phyloP scores from a whole-genome alignment of 2,888 invertebrate species.

The Agonopterix heracliana region DNA sequence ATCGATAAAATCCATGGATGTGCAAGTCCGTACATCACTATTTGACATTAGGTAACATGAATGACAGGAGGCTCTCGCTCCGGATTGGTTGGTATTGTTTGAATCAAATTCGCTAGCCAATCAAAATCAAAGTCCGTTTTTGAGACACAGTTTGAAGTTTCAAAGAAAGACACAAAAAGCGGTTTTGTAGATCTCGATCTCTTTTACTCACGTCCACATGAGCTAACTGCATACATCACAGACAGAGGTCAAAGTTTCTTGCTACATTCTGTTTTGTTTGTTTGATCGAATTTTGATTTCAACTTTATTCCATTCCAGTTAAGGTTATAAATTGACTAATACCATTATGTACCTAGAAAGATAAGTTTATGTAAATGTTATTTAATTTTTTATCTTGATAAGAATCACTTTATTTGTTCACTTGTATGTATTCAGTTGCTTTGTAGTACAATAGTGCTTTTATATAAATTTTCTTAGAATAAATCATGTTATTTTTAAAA shows the following conservation, averaged over 20 bases:
- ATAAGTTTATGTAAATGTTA: slow-evolving; percentile 52
- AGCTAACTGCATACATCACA: background rate
- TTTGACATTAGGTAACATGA: too few relatives aligned
- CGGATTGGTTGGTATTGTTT: too few relatives aligned
- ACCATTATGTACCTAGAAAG: slow-evolving; percentile 11
- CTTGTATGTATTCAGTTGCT: slow-evolving; percentile 27
- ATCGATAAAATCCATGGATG: too few relatives aligned
- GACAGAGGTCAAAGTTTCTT: slow-evolving; percentile 37
- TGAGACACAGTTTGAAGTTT: too few relatives aligned
- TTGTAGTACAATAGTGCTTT: slow-evolving; percentile 23
- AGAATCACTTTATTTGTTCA: slow-evolving; percentile 29
- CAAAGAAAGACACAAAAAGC: too few relatives aligned
- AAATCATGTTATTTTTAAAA: slow-evolving; percentile 54
- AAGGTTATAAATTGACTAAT: slow-evolving; percentile 1
- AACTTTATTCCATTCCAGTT: slow-evolving; percentile 1
- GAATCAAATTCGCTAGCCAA: too few relatives aligned
- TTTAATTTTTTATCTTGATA: slow-evolving; percentile 33
- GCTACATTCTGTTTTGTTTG: slow-evolving; percentile 2
- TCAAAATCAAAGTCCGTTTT: too few relatives aligned
- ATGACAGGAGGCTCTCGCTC: too few relatives aligned
- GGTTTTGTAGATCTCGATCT: background rate
- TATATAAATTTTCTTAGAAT: slow-evolving; percentile 27
- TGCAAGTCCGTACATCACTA: too few relatives aligned
- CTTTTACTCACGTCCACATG: background rate
- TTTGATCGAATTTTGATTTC: background rate